phyloP scores from a whole-genome alignment of 2,113 vertebrate species.

The Nothocercus julius region DNA sequence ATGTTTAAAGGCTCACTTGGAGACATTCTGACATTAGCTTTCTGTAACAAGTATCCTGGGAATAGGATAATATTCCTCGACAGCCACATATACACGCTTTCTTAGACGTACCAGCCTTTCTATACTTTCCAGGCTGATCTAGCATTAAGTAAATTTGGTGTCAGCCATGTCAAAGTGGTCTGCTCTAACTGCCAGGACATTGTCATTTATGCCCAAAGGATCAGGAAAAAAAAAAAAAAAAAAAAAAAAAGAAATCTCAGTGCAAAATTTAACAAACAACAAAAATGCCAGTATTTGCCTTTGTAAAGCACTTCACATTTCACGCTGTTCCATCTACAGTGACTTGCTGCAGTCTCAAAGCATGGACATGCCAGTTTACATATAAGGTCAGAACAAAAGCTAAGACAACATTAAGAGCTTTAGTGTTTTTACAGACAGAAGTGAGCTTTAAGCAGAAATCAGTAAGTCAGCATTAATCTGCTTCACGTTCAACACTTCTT shows the following conservation, averaged over 20 bases:
- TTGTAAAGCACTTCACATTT: neutral
- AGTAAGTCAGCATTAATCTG: rapidly evolving
- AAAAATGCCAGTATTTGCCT: neutral
- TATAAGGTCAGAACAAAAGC: neutral
- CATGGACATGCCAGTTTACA: neutral
- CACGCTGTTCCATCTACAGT: neutral
- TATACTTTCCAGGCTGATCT: neutral
- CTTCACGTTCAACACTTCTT: neutral
- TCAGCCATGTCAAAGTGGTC: conserved; percentile 24
- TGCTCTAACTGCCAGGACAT: conserved; percentile 10
- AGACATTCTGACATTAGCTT: conserved; percentile 23
- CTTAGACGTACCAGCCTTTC: neutral
- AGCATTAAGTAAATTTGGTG: conserved; percentile 59
- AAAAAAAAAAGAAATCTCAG: neutral
- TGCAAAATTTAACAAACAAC: neutral
- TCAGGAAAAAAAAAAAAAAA: neutral
- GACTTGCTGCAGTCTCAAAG: neutral
- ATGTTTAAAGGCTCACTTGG: conserved; percentile 3
- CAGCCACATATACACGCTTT: neutral
- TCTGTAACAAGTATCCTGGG: conserved; percentile 48
- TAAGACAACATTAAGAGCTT: neutral
- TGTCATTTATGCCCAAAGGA: conserved; percentile 14
- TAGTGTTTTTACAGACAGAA: neutral
- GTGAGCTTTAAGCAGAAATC: neutral
- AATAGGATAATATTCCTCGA: conserved; percentile 2